Evolutionary conservation across 1,140 invertebrate species (phyloP).

Genomic region (Neuroterus valhalla): DNA sequence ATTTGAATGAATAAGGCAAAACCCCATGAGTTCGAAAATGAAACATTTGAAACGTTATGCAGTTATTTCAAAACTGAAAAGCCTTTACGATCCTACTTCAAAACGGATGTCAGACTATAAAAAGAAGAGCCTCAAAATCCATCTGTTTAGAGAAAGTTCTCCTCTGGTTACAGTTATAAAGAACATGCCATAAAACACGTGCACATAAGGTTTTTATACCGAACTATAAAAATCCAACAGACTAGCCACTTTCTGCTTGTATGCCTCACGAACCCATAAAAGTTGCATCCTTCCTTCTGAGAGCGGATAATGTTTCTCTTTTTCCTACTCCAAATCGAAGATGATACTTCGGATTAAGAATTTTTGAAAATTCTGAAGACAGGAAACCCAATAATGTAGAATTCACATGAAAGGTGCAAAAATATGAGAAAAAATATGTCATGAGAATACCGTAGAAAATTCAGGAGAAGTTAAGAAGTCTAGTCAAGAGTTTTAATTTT

Average conservation of each 20-base stretch:
- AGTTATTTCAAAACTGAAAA: no score
- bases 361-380: not conserved
- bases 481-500: no score
- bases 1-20: no score
- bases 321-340: not conserved
- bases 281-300: slow-evolving; percentile 13
- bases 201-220: slow-evolving; percentile 21
- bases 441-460: no score
- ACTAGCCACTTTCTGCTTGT: slow-evolving; percentile 20
- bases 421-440: no score
- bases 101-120: not conserved
- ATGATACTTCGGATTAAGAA: not conserved
- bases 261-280: slow-evolving; percentile 9
- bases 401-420: no score
- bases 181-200: slow-evolving; percentile 22
- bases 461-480: no score
- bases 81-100: no score
- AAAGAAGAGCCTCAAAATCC: slow-evolving; percentile 9
- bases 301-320: slow-evolving; percentile 5
- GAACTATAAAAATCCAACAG: slow-evolving; percentile 21
- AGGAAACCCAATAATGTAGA: not conserved
- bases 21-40: no score
- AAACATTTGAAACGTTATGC: no score
- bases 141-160: slow-evolving; percentile 3
- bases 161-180: slow-evolving; percentile 15